These are phyloP conservation scores for Leptodon cayanensis DNA, from an alignment of 2,797 vertebrate species.

Conservation along the genomic window DNA sequence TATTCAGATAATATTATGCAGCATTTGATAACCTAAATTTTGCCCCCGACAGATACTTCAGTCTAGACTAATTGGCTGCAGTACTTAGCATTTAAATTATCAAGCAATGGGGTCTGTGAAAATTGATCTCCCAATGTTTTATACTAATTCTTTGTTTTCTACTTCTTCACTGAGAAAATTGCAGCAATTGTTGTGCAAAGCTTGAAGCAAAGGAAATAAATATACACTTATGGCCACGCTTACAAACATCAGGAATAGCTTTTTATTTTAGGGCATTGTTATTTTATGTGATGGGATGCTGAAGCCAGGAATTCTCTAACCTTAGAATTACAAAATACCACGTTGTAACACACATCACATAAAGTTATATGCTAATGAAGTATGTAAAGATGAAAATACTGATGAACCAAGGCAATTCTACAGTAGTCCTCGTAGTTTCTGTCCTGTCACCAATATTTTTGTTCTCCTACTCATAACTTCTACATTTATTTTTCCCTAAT, in stretches of 20 bases:
- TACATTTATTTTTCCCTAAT: background rate
- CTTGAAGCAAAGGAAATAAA: background rate
- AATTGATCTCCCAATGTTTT: constrained; percentile 7
- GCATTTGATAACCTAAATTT: constrained; percentile 56
- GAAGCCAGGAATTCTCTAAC: background rate
- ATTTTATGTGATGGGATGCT: background rate
- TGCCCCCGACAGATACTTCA: constrained; percentile 30
- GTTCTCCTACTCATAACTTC: background rate
- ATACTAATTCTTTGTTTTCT: constrained; percentile 42
- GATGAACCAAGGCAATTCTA: background rate
- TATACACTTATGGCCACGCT: background rate
- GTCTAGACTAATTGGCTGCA: constrained; percentile 53
- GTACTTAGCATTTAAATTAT: constrained; percentile 53
- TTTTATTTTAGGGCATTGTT: background rate
- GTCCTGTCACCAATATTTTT: background rate
- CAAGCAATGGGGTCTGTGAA: background rate
- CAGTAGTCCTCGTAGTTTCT: background rate
- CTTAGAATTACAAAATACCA: background rate
- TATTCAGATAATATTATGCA: constrained; percentile 43
- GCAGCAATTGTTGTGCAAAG: constrained; percentile 11
- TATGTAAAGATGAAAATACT: background rate
- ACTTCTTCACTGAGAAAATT: background rate
- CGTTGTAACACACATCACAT: background rate
- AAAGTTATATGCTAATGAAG: background rate
- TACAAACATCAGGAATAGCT: background rate